Percentiles rank a stretch among this genome's conserved stretches.
Evolutionary conservation across 2,888 invertebrate species (phyloP).

Genomic region (Trichacis sp.): DNA sequence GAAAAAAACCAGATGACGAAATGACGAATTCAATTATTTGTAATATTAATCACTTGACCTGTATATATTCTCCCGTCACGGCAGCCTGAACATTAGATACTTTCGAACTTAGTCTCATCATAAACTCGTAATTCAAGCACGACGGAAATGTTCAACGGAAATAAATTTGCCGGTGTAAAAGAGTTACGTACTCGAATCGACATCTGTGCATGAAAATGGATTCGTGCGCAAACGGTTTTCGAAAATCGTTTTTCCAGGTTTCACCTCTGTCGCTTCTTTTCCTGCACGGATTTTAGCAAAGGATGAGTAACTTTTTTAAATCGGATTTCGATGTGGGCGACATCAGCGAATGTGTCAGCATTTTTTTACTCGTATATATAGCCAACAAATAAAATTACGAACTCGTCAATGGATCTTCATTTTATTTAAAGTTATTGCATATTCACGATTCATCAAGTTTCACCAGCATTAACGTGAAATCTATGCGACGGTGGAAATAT

Average conservation of each 20-base stretch:
- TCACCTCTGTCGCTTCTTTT: not conserved
- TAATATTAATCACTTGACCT: conserved; percentile 38
- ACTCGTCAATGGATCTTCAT: conserved; percentile 34
- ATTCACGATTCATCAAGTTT: conserved; percentile 51
- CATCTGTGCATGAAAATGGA: not conserved
- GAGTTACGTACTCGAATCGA: not conserved
- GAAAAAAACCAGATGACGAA: conserved; percentile 36
- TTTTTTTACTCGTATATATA: conserved; percentile 40
- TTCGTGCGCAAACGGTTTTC: not conserved
- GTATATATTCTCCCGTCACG: conserved; percentile 40
- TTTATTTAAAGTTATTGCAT: conserved; percentile 45
- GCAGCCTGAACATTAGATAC: conserved; percentile 24
- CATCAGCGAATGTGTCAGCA: not conserved
- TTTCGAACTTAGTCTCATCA: conserved; percentile 25
- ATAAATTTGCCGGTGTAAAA: not conserved
- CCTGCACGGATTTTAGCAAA: not conserved
- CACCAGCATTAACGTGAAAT: conserved; percentile 28
- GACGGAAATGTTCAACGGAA: conserved; percentile 9
- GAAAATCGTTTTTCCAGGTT: not conserved
- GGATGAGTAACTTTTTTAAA: not conserved
- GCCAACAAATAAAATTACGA: conserved; percentile 38
- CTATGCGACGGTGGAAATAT: conserved; percentile 37
- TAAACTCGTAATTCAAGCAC: conserved; percentile 26
- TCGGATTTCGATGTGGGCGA: not conserved
- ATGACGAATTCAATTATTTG: conserved; percentile 41